These are phyloP conservation scores for Clitarchus hookeri DNA, from an alignment of 2,888 invertebrate genomes.

Conservation along the genomic window DNA sequence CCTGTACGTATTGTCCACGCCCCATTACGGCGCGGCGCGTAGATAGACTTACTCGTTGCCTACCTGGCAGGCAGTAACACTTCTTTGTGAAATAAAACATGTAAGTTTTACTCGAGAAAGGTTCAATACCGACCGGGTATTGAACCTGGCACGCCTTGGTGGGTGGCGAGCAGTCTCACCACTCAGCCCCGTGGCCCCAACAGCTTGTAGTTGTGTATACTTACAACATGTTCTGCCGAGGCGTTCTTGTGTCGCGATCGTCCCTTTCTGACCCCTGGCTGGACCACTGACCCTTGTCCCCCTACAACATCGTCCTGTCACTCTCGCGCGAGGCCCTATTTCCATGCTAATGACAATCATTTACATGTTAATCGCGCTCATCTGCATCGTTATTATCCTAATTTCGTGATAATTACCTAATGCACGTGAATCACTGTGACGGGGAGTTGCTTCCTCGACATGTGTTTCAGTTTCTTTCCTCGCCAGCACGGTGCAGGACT, in stretches of 20 bases:
- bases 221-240: neutral
- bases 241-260: neutral
- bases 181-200: too few species aligned
- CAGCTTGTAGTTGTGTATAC: too few species aligned
- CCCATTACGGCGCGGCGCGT: too few species aligned
- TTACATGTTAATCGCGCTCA: neutral
- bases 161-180: too few species aligned
- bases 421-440: neutral
- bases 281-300: neutral
- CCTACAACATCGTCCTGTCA: neutral
- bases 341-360: neutral
- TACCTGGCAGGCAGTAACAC: too few species aligned
- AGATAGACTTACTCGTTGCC: too few species aligned
- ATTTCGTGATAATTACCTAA: neutral
- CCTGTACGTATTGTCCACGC: too few species aligned
- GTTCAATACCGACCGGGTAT: too few species aligned
- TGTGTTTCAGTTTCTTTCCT: neutral
- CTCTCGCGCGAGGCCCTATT: neutral
- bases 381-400: conserved; percentile 5
- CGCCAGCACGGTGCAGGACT: neutral
- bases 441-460: neutral
- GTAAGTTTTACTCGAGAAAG: too few species aligned
- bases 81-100: too few species aligned
- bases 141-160: too few species aligned
- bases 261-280: neutral